phyloP scores from a whole-genome alignment of 2,888 invertebrate genomes.

The Orthonychiurus folsomi region DNA sequence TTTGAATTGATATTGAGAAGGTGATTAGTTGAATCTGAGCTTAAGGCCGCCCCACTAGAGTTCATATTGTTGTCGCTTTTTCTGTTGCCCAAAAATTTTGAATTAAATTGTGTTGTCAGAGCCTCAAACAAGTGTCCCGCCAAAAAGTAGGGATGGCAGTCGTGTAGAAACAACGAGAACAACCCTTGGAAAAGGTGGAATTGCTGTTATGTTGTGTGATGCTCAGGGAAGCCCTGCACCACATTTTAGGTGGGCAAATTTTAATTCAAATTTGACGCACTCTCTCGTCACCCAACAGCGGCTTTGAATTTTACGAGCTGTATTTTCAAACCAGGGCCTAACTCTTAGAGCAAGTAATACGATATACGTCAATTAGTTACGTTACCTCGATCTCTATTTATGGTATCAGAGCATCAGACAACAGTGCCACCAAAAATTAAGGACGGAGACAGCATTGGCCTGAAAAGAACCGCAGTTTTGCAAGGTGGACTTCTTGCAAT shows the following conservation, averaged over 20 bases:
- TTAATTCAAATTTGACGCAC: background rate
- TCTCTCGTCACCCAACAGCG: background rate
- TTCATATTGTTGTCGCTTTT: too few relatives aligned
- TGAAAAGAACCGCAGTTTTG: conserved; percentile 39
- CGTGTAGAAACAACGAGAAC: conserved; percentile 41
- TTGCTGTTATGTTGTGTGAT: conserved; percentile 36
- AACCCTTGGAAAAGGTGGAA: conserved; percentile 20
- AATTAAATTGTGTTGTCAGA: too few relatives aligned
- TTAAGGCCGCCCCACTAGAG: too few relatives aligned
- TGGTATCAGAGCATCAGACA: conserved; percentile 40
- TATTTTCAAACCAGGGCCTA: too few relatives aligned
- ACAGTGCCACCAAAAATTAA: conserved; percentile 41
- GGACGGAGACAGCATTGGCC: conserved; percentile 40
- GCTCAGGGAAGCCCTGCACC: conserved; percentile 40
- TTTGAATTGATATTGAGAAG: too few relatives aligned
- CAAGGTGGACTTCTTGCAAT: conserved; percentile 24
- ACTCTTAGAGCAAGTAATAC: too few relatives aligned
- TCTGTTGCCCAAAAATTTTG: too few relatives aligned
- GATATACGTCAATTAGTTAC: too few relatives aligned
- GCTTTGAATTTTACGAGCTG: too few relatives aligned
- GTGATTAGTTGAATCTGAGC: too few relatives aligned
- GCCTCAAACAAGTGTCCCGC: conserved; percentile 40
- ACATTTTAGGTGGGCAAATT: conserved; percentile 28
- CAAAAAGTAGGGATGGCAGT: conserved; percentile 41
- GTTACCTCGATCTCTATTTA: too few relatives aligned